Evolutionary conservation across 2,888 invertebrate genomes (phyloP), one percentile per base, ranked within the genome.

Genomic region (Melanchra persicariae): DNA sequence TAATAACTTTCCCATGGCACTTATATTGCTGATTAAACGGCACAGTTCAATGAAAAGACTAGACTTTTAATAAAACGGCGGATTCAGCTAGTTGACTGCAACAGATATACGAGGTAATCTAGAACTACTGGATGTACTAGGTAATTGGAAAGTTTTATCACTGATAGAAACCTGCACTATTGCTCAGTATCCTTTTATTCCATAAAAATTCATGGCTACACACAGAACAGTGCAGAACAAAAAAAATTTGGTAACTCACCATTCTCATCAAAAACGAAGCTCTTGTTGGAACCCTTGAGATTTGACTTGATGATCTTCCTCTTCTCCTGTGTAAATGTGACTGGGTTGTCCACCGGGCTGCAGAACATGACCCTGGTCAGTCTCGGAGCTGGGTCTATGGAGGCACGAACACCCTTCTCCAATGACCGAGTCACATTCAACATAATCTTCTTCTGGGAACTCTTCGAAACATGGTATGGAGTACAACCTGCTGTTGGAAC

Each of bases 231-330:
- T n/a, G n/a, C 9, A 49, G 10, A 34, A 40, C 40, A 40, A 7
- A 45, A 5, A 19, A 45, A 45, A 45, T 45, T 7, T 6, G 19
- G 2, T 19, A 19, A 54, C 93, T 93, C 79, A 95, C 96, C 88
- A 79, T 77, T 91, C 1, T 94, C 93, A 70, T 95, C 92, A 88
- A 93, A 93, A 17, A 95, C 83, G 40, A 96, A 96, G 83, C 95
- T 96, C 84, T 96, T 96, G 59, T 93, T 95, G 1, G 96, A 96
- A 3, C 96, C 96, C 72, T 96, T 96, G 76, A 96, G 85, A 65
- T 92, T 96, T 2, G 96, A 96, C 78, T 96, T 96, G 68, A 96
- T 95, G 22, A 96, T 85, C 75, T 93, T 95, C 54, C 86, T 89
- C 70, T 91, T 93, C 74, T 91, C 90, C 67, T 92, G 92, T 2